Base-by-base conservation (phyloP, 2,113 vertebrate genomes). In the Hemiprocne comata region DNA sequence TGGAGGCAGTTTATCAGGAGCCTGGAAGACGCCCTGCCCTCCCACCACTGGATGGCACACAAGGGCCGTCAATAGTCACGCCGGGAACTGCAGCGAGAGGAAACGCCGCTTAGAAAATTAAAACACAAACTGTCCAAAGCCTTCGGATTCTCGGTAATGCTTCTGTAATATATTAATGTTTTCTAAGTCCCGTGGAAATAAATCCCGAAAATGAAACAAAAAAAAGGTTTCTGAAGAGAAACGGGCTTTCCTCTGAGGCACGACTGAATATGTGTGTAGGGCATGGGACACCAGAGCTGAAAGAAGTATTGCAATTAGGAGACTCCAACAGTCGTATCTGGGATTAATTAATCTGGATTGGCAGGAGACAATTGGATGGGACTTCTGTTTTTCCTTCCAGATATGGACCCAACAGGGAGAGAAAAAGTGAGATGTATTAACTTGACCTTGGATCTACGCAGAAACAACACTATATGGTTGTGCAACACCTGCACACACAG, bases 31-130 rank as follows among this genome's bases (percentile, higher is more conserved):
- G 50, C 38, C 26, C 28, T 90, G 40, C 42, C 53, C 87, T 93
- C 42, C 67, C 21, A 80, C 97, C 98, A 91, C 97, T 96, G 55
- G 97, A 95, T 96, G 97, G 97, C 70, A 96, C 89, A 94, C 93
- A 82, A 95, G 89, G 70, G 77, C 95, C 75, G 53, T 36, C 67
- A 89, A 96, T 92, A 71, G 79, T n/a, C 58, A 53, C 67, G 23
- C 9, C 1, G 21, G 23, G 12, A 87, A 25, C 50, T 7, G 26
- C 79, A 78, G 82, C 60, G 67, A 81, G 88, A 81, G 51, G n/a
- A 64, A 58, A 65, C 8, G n/a, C 34, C 34, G 76, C 38, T 19
- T 13, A 5, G 46, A 34, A 51, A 54, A 50, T 58, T 14, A 69
- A 71, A 95, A n/a, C 34, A 46, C 69, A 87, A 93, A 73, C 34